Base-by-base conservation (phyloP, 1,140 invertebrate genomes). In the Pachyrhynchus sulphureomaculatus region DNA sequence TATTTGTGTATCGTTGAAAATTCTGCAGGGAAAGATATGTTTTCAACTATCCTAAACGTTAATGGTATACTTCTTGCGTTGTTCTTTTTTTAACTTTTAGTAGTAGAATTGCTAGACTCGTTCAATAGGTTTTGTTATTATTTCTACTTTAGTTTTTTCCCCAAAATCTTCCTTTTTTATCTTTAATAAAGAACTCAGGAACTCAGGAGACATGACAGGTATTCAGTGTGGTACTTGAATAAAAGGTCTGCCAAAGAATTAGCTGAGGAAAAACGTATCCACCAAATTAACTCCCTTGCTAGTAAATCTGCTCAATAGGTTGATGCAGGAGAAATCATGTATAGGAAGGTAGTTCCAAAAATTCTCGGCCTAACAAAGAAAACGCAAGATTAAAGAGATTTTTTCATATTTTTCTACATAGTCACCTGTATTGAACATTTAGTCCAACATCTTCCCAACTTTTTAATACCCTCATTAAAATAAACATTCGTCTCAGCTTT, bases 131-230 rank as follows among this genome's bases (percentile, higher is more conserved):
- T n/a, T 20, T 34, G 6, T 10, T 66, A 54, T n/a, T n/a, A n/a
- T 41, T 68, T 17, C 13, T n/a, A n/a, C 42, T 58, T 39, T 48
- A 88, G 86, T 88, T 67, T 78, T 82, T 54, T 86, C 86, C 57
- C 85, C 86, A 79, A 86, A 90, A 65, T 82, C 84, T 77, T 87
- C 86, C 53, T n/a, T n/a, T n/a, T 89, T 90, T 75, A 77, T 81
- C 33, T 89, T 90, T 70, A 86, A 86, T 13, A 84, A 88, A 61
- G 83, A 86, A 39, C 81, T 84, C 24, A 78, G 87, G 15, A 88
- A 88, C 75, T 82, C 82, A 49, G 86, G 86, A 42, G 85, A 88
- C 67, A 83, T 83, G 58, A 81, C 82, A 20, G 82, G 80, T 36
- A 78, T 81, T 68, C 80, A 83, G 54, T 89, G 88, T 69, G 83